Conservation (phyloP, 1,140 invertebrate species). For the Drosophila varians region DNA sequence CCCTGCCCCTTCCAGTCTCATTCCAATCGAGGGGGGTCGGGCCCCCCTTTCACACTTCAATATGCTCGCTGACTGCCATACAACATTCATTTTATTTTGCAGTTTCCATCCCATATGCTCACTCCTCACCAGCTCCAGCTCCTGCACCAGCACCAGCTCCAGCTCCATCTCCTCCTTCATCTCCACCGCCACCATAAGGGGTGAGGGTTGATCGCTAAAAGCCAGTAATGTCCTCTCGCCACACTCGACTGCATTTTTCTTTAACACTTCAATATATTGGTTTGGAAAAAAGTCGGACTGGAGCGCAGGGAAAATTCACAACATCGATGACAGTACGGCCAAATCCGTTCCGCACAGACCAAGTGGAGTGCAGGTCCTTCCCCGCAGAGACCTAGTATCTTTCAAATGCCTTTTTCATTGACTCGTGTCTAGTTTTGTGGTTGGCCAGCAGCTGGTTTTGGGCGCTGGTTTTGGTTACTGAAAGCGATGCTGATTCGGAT, state of each 20-base stretch:
- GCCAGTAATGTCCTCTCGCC: slow-evolving; percentile 80
- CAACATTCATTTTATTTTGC: slow-evolving; percentile 79
- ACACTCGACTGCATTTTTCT: slow-evolving; percentile 81
- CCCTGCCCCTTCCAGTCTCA: slow-evolving; percentile 4
- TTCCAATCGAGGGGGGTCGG: slow-evolving; percentile 30
- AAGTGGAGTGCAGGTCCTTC: slow-evolving; percentile 16
- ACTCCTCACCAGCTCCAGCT: slow-evolving; percentile 6
- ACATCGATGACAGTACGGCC: slow-evolving; percentile 60
- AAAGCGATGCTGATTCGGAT: too few species aligned
- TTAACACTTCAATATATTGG: slow-evolving; percentile 81
- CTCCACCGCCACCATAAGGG: background rate
- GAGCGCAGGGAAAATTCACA: slow-evolving; percentile 59
- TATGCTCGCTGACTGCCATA: slow-evolving; percentile 72
- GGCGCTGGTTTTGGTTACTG: slow-evolving; percentile 3
- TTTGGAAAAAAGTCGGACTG: slow-evolving; percentile 17
- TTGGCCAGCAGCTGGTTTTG: slow-evolving; percentile 69
- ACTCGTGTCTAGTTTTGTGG: slow-evolving; percentile 70
- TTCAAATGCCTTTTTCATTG: slow-evolving; percentile 58
- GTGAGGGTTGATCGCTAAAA: slow-evolving; percentile 64
- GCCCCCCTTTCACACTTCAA: slow-evolving; percentile 72
- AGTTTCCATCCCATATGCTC: slow-evolving; percentile 48
- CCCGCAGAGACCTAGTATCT: slow-evolving; percentile 51
- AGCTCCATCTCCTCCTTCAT: background rate
- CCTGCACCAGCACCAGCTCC: background rate
- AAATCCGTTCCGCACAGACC: slow-evolving; percentile 56